A percentile compares a stretch with the other conserved stretches of the same genome.
phyloP scores from a whole-genome alignment of 2,888 invertebrate genomes.

The Drosophila hamatofila region DNA sequence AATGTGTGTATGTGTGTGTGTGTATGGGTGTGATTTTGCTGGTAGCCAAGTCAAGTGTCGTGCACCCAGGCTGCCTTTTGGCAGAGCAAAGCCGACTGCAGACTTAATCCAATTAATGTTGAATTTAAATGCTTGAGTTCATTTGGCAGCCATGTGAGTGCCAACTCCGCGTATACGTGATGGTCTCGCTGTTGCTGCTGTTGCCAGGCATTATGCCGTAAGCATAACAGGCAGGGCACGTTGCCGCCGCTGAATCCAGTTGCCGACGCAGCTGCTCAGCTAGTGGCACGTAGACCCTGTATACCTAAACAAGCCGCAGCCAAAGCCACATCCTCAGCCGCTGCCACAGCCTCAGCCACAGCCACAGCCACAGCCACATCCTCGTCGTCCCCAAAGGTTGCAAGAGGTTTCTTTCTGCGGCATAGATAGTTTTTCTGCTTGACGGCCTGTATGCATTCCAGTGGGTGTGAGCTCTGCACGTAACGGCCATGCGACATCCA shows the following conservation, averaged over 20 bases:
- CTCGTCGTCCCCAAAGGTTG: conserved; percentile 22
- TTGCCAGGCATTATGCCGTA: not conserved
- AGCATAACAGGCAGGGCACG: conserved; percentile 12
- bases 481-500: conserved; percentile 41
- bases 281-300: conserved; percentile 30
- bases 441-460: conserved; percentile 48
- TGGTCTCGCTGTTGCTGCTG: not conserved
- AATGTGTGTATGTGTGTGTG: not conserved
- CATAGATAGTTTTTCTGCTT: conserved; percentile 62
- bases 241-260: conserved; percentile 15
- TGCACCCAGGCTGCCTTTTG: conserved; percentile 8
- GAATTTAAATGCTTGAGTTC: conserved; percentile 75
- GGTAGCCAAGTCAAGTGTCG: not conserved
- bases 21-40: not conserved
- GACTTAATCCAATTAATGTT: conserved; percentile 80
- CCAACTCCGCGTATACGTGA: conserved; percentile 16
- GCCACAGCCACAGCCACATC: conserved; percentile 9
- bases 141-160: conserved; percentile 49
- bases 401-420: conserved; percentile 45
- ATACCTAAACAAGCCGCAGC: conserved; percentile 14
- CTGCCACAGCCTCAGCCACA: not conserved
- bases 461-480: conserved; percentile 53
- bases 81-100: conserved; percentile 49
- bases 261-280: conserved; percentile 16
- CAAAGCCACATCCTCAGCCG: not conserved